These are phyloP conservation scores for Malurus alboscapulatus DNA, from an alignment of 2,113 vertebrate species.

Conservation along the genomic window DNA sequence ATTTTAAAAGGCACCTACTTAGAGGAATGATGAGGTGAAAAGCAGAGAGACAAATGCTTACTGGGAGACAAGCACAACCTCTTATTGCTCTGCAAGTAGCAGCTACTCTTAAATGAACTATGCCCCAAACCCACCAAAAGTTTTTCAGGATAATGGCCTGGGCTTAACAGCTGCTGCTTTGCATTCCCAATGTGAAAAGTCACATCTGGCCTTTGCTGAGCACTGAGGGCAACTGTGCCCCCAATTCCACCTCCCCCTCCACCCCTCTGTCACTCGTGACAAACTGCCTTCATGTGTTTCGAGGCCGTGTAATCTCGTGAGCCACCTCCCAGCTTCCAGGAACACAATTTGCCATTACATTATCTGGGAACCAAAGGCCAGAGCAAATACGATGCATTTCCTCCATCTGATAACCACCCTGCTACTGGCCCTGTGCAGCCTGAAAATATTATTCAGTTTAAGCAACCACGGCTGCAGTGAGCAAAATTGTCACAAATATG, in stretches of 20 bases:
- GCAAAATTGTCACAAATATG: not conserved
- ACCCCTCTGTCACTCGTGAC: not conserved
- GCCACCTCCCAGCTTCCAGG: constrained; percentile 20
- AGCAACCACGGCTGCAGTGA: not conserved
- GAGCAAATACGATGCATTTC: not conserved
- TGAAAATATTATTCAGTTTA: not conserved
- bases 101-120: not conserved
- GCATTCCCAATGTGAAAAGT: fast-evolving
- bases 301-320: not conserved
- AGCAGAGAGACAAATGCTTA: not conserved
- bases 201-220: not conserved
- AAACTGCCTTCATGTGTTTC: fast-evolving
- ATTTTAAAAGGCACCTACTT: not conserved
- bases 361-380: constrained; percentile 5
- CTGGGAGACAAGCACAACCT: not conserved
- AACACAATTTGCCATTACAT: not conserved
- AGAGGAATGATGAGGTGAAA: not conserved
- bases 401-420: not conserved
- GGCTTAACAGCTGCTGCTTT: not conserved
- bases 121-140: not conserved
- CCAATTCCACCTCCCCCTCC: not conserved
- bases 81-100: not conserved
- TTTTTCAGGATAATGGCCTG: not conserved
- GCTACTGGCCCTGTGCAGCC: not conserved
- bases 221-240: fast-evolving